Evolutionary conservation across 2,113 vertebrate species (phyloP).

Genomic region (Lepus europaeus): DNA sequence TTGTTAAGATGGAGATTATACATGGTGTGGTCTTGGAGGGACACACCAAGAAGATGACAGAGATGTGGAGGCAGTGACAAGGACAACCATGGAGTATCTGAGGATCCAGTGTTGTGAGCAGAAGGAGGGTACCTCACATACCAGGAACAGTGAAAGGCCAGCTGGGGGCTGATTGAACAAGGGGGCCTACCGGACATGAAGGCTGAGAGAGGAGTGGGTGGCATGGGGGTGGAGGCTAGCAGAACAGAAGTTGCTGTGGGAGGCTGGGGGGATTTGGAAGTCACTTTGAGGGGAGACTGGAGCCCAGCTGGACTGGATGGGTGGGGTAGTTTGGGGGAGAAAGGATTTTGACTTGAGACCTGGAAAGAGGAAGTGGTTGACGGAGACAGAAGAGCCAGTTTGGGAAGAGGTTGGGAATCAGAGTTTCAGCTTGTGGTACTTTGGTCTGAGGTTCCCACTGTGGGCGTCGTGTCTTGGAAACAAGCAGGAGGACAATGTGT

Average conservation of each 20-base stretch:
- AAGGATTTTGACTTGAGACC: background rate
- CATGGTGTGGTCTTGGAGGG: background rate
- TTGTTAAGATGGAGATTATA: background rate
- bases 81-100: no score
- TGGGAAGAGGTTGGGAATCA: background rate
- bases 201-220: rapidly evolving
- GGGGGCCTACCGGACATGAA: background rate
- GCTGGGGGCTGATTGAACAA: background rate
- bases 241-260: background rate
- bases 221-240: background rate
- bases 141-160: background rate
- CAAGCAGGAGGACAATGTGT: background rate
- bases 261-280: background rate
- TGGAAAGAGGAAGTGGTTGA: background rate
- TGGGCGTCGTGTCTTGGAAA: background rate
- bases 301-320: background rate
- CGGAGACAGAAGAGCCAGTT: background rate
- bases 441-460: background rate
- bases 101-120: background rate
- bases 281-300: background rate
- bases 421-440: background rate
- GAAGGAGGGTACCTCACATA: background rate
- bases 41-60: background rate
- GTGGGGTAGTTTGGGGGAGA: background rate
- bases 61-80: background rate